Evolutionary conservation across 2,113 vertebrate species (phyloP).

Genomic region (Scytalopus superciliaris): DNA sequence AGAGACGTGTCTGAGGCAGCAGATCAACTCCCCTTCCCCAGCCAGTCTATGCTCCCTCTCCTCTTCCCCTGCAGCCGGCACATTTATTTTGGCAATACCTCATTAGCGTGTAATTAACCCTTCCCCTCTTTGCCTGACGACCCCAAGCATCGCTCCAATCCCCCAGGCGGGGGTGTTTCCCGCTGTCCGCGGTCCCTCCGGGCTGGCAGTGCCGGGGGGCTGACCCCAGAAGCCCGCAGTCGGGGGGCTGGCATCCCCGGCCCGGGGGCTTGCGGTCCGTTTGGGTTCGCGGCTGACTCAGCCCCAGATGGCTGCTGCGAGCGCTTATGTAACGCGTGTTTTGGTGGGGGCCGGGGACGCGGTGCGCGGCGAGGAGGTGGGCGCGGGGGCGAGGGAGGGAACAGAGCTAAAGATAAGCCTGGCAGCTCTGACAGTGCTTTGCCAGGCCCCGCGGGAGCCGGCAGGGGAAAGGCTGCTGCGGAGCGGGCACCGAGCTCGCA

Average conservation of each 20-base stretch:
- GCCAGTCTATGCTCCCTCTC: neutral
- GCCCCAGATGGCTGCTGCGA: conserved; percentile 43
- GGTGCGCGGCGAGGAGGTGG: conserved; percentile 44
- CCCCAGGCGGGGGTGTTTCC: neutral
- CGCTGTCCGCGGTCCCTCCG: rapidly evolving
- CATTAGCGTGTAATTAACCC: neutral
- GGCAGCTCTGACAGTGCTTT: conserved; percentile 15
- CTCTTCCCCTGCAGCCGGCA: neutral
- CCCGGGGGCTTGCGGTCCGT: conserved; percentile 9
- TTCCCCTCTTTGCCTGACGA: neutral
- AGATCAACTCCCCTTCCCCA: neutral
- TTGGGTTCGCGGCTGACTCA: conserved; percentile 46
- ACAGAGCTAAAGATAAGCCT: conserved; percentile 69
- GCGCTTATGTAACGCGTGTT: conserved; percentile 41
- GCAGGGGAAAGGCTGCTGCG: conserved; percentile 11
- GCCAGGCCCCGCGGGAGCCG: conserved; percentile 21
- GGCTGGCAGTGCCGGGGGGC: rapidly evolving
- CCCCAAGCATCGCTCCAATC: neutral
- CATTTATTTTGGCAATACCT: conserved; percentile 3
- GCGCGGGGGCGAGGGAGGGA: conserved; percentile 57
- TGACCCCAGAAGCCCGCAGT: neutral
- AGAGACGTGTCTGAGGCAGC: neutral
- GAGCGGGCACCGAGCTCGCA: neutral
- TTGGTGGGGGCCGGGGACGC: conserved; percentile 58
- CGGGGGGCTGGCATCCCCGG: neutral